A percentile compares a stretch with the other conserved stretches of the same genome.
Evolutionary conservation across 1,140 invertebrate species (phyloP).

Genomic region (Trachelipus rathkii): DNA sequence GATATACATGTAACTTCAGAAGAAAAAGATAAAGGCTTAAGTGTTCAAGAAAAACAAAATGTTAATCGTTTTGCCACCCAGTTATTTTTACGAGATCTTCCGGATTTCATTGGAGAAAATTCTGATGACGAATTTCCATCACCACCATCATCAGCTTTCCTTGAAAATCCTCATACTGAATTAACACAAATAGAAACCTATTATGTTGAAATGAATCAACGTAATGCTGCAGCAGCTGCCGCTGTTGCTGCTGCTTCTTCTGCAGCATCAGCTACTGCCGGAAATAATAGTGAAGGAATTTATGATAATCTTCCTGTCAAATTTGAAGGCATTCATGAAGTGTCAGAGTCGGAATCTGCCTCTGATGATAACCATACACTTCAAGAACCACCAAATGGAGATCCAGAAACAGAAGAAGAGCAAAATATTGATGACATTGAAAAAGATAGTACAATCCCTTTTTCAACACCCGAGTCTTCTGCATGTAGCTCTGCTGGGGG

Average conservation of each 20-base stretch:
- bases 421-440: slow-evolving; percentile 38
- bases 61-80: slow-evolving; percentile 45
- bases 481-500: neutral
- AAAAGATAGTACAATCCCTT: neutral
- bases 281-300: slow-evolving; percentile 38
- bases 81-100: slow-evolving; percentile 52
- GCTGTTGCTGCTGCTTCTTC: neutral
- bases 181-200: slow-evolving; percentile 80
- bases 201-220: slow-evolving; percentile 62
- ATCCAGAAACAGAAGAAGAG: slow-evolving; percentile 32
- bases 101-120: slow-evolving; percentile 54
- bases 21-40: slow-evolving; percentile 17
- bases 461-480: neutral
- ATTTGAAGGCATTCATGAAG: slow-evolving; percentile 45
- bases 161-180: slow-evolving; percentile 51
- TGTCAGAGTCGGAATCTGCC: slow-evolving; percentile 43
- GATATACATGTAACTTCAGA: slow-evolving; percentile 61
- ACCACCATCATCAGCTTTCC: slow-evolving; percentile 42
- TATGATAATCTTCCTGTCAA: slow-evolving; percentile 45
- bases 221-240: neutral
- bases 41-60: slow-evolving; percentile 31
- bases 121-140: slow-evolving; percentile 45
- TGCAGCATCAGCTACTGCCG: slow-evolving; percentile 9
- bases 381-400: slow-evolving; percentile 40
- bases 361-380: slow-evolving; percentile 44